Evolutionary conservation across 2,888 invertebrate genomes (phyloP).

Genomic region (Dioctria linearis): DNA sequence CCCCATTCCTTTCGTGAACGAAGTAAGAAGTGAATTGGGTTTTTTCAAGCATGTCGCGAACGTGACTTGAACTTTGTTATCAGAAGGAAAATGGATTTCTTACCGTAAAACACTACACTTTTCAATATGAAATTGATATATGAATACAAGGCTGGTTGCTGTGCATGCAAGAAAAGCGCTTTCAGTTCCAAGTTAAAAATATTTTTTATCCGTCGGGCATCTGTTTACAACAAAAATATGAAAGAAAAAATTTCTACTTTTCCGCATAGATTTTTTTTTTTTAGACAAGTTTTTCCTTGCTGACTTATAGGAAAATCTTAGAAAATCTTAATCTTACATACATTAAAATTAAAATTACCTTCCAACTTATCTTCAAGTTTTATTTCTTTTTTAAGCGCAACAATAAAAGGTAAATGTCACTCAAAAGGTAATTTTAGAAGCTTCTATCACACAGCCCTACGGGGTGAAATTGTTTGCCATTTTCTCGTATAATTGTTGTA

Average conservation of each 20-base stretch:
- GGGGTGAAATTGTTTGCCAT: slow-evolving; percentile 17
- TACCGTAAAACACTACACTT: slow-evolving; percentile 14
- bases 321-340: not conserved
- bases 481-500: slow-evolving; percentile 20
- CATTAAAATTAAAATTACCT: slow-evolving; percentile 27
- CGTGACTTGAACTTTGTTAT: slow-evolving; percentile 42
- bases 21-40: not conserved
- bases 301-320: too few relatives aligned
- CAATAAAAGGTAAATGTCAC: slow-evolving; percentile 41
- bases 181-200: too few relatives aligned
- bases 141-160: not conserved
- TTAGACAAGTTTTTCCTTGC: too few relatives aligned
- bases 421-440: not conserved
- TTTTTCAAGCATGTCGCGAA: slow-evolving; percentile 36
- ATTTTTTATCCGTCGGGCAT: too few relatives aligned
- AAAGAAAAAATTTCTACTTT: too few relatives aligned
- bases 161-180: too few relatives aligned
- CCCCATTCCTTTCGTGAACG: not conserved
- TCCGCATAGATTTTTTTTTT: too few relatives aligned
- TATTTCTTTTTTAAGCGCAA: slow-evolving; percentile 30
- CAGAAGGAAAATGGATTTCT: slow-evolving; percentile 22
- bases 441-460: not conserved
- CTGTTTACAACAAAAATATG: too few relatives aligned
- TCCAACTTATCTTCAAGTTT: slow-evolving; percentile 26
- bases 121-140: slow-evolving; percentile 25